Conservation (phyloP, 2,888 invertebrate species). For the Scaptomyza caliginosa region DNA sequence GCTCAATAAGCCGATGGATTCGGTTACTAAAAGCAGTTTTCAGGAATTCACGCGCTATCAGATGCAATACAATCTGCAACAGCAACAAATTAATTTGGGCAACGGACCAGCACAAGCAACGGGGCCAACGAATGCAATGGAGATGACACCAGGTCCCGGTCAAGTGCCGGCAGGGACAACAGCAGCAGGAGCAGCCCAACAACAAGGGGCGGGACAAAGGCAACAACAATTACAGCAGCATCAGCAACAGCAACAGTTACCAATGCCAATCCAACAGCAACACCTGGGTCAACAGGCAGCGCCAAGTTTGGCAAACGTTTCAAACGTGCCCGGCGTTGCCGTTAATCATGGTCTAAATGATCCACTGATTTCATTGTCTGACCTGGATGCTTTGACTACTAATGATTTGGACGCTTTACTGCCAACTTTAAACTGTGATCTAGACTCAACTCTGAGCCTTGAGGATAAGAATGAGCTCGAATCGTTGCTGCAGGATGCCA, state of each 20-base stretch:
- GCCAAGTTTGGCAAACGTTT: constrained; percentile 20
- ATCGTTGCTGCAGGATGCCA: constrained; percentile 82
- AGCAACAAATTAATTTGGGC: constrained; percentile 80
- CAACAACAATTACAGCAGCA: constrained; percentile 9
- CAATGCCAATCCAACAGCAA: constrained; percentile 26
- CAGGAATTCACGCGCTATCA: constrained; percentile 88
- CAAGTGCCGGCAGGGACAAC: constrained; percentile 43
- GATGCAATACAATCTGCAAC: constrained; percentile 87
- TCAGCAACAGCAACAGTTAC: constrained; percentile 15
- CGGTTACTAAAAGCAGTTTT: constrained; percentile 87
- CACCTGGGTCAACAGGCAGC: constrained; percentile 25
- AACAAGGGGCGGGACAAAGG: constrained; percentile 19
- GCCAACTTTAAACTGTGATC: constrained; percentile 86
- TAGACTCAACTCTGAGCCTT: constrained; percentile 83
- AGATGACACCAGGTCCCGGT: constrained; percentile 19
- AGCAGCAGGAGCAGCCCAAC: constrained; percentile 45
- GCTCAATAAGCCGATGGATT: constrained; percentile 86
- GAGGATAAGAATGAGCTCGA: constrained; percentile 83
- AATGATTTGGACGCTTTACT: constrained; percentile 88
- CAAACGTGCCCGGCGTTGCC: constrained; percentile 18
- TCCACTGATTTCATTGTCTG: constrained; percentile 79
- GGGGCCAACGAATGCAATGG: constrained; percentile 27
- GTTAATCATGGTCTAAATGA: constrained; percentile 63
- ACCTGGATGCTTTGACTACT: constrained; percentile 82
- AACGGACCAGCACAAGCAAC: constrained; percentile 81